Percentiles rank a stretch among this genome's conserved stretches.
These are phyloP conservation scores for Characodon lateralis DNA, from an alignment of 2,797 vertebrate genomes.

Conservation along the genomic window DNA sequence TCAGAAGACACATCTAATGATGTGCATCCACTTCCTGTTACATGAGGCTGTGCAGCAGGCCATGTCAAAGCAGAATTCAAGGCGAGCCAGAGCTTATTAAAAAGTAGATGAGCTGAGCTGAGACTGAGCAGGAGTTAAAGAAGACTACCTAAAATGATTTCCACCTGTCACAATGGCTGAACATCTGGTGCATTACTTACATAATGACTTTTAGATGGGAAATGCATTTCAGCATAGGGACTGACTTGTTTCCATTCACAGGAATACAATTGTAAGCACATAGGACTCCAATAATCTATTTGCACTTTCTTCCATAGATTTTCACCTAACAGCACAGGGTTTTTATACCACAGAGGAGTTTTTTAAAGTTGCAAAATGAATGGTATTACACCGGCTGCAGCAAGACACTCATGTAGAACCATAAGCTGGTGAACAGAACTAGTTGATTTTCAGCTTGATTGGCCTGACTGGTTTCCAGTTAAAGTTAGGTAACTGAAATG, in stretches of 20 bases:
- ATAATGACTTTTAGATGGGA: slow-evolving; percentile 39
- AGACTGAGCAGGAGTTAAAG: slow-evolving; percentile 29
- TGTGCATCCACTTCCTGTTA: slow-evolving; percentile 54
- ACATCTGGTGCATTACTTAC: slow-evolving; percentile 48
- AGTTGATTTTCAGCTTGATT: slow-evolving; percentile 46
- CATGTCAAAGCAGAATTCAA: slow-evolving; percentile 58
- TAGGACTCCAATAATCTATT: slow-evolving; percentile 36
- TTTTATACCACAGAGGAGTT: slow-evolving; percentile 34
- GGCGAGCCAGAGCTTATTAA: slow-evolving; percentile 50
- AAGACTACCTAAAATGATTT: slow-evolving; percentile 50
- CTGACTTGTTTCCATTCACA: slow-evolving; percentile 44
- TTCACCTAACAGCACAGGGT: slow-evolving; percentile 17
- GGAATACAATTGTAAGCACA: slow-evolving; percentile 43
- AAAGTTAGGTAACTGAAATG: not conserved
- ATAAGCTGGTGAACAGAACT: slow-evolving; percentile 35
- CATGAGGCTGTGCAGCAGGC: slow-evolving; percentile 47
- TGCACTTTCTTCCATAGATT: slow-evolving; percentile 27
- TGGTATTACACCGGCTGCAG: slow-evolving; percentile 29
- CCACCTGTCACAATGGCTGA: slow-evolving; percentile 56
- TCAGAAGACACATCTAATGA: slow-evolving; percentile 69
- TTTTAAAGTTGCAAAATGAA: slow-evolving; percentile 32
- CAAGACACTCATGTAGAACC: slow-evolving; percentile 45
- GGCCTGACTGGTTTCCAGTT: not conserved
- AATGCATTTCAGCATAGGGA: slow-evolving; percentile 45
- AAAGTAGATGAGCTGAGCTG: slow-evolving; percentile 47